phyloP scores from a whole-genome alignment of 2,113 vertebrate genomes.

The Petaurus breviceps region DNA sequence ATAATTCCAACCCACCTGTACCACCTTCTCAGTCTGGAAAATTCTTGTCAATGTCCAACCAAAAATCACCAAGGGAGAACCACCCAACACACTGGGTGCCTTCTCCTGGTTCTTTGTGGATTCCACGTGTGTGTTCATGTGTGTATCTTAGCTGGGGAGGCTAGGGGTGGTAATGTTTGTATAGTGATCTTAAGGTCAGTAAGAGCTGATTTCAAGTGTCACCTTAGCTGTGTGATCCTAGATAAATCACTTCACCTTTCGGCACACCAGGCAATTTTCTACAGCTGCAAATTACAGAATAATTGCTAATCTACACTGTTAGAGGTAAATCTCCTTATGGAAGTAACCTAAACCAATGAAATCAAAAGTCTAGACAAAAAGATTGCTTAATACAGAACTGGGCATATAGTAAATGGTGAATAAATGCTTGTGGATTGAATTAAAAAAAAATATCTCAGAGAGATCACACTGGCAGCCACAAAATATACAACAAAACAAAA shows the following conservation, averaged over 20 bases:
- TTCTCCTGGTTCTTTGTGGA: not conserved
- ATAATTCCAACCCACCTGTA: not conserved
- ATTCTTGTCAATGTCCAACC: not conserved
- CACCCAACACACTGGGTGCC: not conserved
- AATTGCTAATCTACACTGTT: not conserved
- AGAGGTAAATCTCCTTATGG: not conserved
- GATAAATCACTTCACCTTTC: not conserved
- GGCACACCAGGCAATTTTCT: not conserved
- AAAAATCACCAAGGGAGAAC: not conserved
- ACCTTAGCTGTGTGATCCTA: not conserved
- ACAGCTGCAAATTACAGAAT: not conserved
- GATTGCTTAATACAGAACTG: not conserved
- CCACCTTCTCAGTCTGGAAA: not conserved
- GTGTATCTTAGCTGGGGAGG: not conserved
- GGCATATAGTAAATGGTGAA: not conserved
- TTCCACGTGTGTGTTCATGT: not conserved
- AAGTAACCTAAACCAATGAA: not conserved
- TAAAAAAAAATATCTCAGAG: not conserved
- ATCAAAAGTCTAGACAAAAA: not conserved
- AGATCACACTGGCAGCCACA: not conserved
- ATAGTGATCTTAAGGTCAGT: not conserved
- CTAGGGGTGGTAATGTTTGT: not conserved
- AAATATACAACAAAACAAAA: not conserved
- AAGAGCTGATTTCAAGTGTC: not conserved
- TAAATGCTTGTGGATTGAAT: not conserved